Percentiles rank a stretch among this genome's conserved stretches.
Evolutionary conservation across 1,140 invertebrate genomes (phyloP).

Genomic region (Drosophila paulistorum): DNA sequence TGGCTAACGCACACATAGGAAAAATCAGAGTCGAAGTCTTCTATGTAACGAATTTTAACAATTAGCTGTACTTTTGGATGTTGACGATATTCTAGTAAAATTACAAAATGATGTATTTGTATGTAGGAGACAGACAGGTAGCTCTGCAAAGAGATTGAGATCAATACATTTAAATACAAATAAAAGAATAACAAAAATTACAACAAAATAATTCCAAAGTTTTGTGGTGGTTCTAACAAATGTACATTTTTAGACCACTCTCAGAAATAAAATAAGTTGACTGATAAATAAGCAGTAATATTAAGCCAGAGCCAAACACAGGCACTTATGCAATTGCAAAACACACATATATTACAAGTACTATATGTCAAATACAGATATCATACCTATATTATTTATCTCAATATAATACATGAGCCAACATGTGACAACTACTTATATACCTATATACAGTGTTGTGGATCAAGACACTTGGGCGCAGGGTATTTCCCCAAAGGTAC

Average conservation of each 20-base stretch:
- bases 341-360: constrained; percentile 15
- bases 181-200: background rate
- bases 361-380: constrained; percentile 27
- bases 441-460: constrained; percentile 13
- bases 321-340: constrained; percentile 29
- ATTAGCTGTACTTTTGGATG: constrained; percentile 21
- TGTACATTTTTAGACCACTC: constrained; percentile 24
- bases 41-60: constrained; percentile 11
- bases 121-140: constrained; percentile 16
- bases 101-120: constrained; percentile 13
- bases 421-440: constrained; percentile 35
- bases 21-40: constrained; percentile 14
- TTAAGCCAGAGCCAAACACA: constrained; percentile 33
- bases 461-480: background rate
- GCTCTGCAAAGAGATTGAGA: constrained; percentile 10
- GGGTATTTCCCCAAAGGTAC: constrained; percentile 2
- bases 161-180: constrained; percentile 7
- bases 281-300: constrained; percentile 64
- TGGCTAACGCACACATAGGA: background rate
- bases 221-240: constrained; percentile 16
- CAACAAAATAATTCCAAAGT: constrained; percentile 15
- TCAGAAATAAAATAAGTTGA: constrained; percentile 56
- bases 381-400: constrained; percentile 31
- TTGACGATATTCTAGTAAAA: constrained; percentile 22
- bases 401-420: constrained; percentile 29